Conservation (phyloP, 2,113 vertebrate genomes). For the Anoplopoma fimbria region DNA sequence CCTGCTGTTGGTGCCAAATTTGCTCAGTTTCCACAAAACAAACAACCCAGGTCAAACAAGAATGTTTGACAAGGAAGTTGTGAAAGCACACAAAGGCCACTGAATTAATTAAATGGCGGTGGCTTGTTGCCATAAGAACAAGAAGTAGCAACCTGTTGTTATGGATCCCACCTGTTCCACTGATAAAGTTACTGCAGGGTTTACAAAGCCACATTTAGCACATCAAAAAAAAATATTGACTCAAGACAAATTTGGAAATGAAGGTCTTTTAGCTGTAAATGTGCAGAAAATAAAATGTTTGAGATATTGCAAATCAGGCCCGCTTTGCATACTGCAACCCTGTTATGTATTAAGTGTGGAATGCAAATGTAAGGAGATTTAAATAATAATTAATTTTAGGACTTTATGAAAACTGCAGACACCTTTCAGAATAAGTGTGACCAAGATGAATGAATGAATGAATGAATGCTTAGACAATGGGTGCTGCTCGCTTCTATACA, state of each 20-base stretch:
- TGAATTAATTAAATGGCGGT: constrained; percentile 1
- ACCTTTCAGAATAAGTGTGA: background rate
- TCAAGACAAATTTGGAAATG: background rate
- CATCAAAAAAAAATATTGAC: background rate
- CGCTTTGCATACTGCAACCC: background rate
- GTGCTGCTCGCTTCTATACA: background rate
- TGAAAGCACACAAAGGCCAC: constrained; percentile 28
- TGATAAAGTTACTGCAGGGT: constrained; percentile 11
- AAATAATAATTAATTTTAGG: background rate
- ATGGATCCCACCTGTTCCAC: constrained; percentile 38
- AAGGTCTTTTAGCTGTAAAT: background rate
- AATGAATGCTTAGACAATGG: background rate
- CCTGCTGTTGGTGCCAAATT: background rate
- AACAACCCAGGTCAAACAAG: constrained; percentile 47
- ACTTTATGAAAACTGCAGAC: constrained; percentile 1
- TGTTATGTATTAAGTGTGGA: background rate
- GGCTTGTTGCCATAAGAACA: constrained; percentile 53
- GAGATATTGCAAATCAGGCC: background rate
- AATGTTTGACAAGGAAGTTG: constrained; percentile 18
- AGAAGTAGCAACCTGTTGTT: constrained; percentile 18
- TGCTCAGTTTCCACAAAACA: constrained; percentile 36
- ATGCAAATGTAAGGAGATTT: background rate
- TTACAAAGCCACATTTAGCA: background rate
- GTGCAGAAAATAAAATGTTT: background rate
- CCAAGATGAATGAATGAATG: constrained; percentile 20